Evolutionary conservation across 2,797 vertebrate genomes (phyloP), one percentile per base, ranked within the genome.

Genomic region (Aldrovandia affinis): DNA sequence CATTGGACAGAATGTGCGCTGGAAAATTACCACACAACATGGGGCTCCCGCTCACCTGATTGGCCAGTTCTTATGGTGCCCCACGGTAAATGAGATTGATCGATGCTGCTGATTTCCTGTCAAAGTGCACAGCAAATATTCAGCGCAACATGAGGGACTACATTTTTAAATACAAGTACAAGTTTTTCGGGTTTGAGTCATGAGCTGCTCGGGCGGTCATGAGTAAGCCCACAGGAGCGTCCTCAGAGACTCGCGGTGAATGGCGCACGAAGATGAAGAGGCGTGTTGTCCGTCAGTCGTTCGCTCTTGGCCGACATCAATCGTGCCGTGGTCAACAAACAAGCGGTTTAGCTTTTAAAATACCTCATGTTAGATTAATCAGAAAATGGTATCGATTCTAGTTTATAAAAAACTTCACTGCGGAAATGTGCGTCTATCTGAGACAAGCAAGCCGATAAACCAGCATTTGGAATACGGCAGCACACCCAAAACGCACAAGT

Each of bases 1-100:
- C n/a, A 73, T 28, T 42, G 50, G 25, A 14, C 63, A 70, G 33
- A 33, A 73, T n/a, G 47, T 55, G 22, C 28, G 36, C 39, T 36
- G 33, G 28, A 73, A 47, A 73, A 82, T 82, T 33, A 73, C 52
- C 30, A 14, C 68, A 57, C 50, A 75, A 39, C 39, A 68, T n/a
- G 68, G 68, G 36, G 25, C 33, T 61, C n/a, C 42, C 10, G 57
- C 65, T 18, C 12, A 3, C 44, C 81, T 70, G 73, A 77, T 44
- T 44, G 39, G 73, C 39, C 20, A n/a, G n/a, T 44, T 44, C 73
- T 77, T 42, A 47, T 18, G 30, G 25, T 28, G 33, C 10, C 22
- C 73, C 15, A 47, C 42, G 25, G 25, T 6, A 77, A 9, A 77
- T 42, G 1, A 33, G 36, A 47, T 77, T 14, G 9, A 47, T 47